Percentiles rank a stretch among this genome's conserved stretches.
phyloP scores from a whole-genome alignment of 1,140 invertebrate species.

The Sycophila sp. region DNA sequence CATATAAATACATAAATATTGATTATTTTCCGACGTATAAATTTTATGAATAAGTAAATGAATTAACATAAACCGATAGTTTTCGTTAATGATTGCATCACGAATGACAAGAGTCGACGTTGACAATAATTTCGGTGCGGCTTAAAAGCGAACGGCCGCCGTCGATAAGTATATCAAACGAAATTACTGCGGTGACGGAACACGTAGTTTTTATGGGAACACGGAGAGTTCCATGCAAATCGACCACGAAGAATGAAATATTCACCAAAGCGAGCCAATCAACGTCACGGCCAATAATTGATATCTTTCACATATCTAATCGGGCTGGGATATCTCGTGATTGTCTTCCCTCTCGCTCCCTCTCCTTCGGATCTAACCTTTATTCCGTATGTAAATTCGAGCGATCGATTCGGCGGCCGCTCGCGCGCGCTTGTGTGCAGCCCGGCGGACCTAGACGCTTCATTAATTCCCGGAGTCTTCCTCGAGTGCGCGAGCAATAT shows the following conservation, averaged over 20 bases:
- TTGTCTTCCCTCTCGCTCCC: slow-evolving; percentile 13
- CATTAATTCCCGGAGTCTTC: slow-evolving; percentile 37
- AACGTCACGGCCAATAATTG: slow-evolving; percentile 37
- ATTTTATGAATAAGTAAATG: too few relatives aligned
- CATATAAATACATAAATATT: too few relatives aligned
- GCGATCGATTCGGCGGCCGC: slow-evolving; percentile 19
- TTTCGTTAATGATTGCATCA: neutral
- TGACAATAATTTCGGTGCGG: neutral
- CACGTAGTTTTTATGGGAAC: too few relatives aligned
- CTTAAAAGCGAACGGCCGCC: too few relatives aligned
- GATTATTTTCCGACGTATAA: too few relatives aligned
- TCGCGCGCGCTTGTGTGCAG: neutral
- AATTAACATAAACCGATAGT: neutral
- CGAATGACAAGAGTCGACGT: neutral
- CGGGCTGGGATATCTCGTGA: slow-evolving; percentile 11
- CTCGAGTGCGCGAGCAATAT: neutral
- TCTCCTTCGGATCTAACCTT: slow-evolving; percentile 21
- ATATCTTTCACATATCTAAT: slow-evolving; percentile 38
- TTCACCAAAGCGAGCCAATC: slow-evolving; percentile 29
- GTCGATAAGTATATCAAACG: too few relatives aligned
- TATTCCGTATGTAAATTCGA: slow-evolving; percentile 31
- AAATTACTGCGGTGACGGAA: too few relatives aligned
- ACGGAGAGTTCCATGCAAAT: neutral
- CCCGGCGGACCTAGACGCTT: slow-evolving; percentile 16
- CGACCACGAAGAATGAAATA: slow-evolving; percentile 12